Evolutionary conservation across 2,113 vertebrate species (phyloP).

Genomic region (Dunckerocampus dactyliophorus): DNA sequence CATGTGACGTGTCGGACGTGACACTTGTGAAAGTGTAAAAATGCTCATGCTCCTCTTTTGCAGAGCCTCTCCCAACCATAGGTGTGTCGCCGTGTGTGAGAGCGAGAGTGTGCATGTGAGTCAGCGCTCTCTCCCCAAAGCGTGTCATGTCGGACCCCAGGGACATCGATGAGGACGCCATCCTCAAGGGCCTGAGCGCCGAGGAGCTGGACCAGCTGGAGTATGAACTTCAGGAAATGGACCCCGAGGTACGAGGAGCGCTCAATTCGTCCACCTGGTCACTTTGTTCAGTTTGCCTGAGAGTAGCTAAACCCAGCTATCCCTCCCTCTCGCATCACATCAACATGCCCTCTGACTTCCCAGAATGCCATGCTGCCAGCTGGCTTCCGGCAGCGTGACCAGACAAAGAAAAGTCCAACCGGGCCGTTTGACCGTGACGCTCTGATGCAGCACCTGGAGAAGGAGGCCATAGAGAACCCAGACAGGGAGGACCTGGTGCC

Average conservation of each 20-base stretch:
- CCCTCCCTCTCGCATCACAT: not conserved
- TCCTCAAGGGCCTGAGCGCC: conserved; percentile 83
- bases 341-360: conserved; percentile 25
- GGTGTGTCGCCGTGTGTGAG: not conserved
- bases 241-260: conserved; percentile 81
- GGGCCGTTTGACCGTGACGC: conserved; percentile 83
- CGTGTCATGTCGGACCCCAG: conserved; percentile 82
- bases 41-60: not conserved
- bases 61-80: not conserved
- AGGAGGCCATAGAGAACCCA: conserved; percentile 78
- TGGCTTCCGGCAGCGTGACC: conserved; percentile 85
- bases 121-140: not conserved
- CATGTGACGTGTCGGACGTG: not conserved
- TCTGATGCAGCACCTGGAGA: conserved; percentile 87
- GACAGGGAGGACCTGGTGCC: conserved; percentile 89
- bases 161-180: conserved; percentile 94
- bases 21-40: no score
- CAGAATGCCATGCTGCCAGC: conserved; percentile 92
- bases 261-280: not conserved
- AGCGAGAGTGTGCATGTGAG: conserved; percentile 1
- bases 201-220: conserved; percentile 88
- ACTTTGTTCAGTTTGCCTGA: not conserved
- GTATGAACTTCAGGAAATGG: conserved; percentile 88
- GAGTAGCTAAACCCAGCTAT: not conserved
- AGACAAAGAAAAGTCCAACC: conserved; percentile 89